Conservation (phyloP, 2,113 vertebrate species). For the Chascanopsetta lugubris region DNA sequence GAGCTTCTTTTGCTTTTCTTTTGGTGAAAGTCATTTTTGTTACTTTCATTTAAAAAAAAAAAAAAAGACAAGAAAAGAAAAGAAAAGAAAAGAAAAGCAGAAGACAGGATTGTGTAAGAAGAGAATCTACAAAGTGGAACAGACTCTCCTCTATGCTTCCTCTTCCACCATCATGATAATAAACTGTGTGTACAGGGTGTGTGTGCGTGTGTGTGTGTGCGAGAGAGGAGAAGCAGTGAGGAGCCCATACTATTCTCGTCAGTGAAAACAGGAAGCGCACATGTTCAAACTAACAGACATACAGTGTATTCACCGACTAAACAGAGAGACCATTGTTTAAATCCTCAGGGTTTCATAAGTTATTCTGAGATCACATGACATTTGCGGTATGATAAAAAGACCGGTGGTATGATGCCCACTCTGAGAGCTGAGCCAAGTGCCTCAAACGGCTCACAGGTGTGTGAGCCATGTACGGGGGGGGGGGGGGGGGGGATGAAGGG, state of each 20-base stretch:
- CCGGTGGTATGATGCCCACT: too few relatives aligned
- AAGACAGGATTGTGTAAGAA: too few relatives aligned
- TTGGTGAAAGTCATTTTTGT: too few relatives aligned
- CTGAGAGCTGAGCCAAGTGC: too few relatives aligned
- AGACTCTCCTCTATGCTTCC: slow-evolving; percentile 12
- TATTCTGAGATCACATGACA: too few relatives aligned
- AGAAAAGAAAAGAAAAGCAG: neutral
- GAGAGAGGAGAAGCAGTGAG: neutral
- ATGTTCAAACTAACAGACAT: neutral
- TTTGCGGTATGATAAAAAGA: too few relatives aligned
- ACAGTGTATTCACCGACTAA: neutral
- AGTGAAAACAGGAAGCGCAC: neutral
- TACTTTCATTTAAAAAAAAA: neutral
- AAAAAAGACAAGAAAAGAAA: neutral
- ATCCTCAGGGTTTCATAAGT: too few relatives aligned
- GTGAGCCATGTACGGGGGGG: slow-evolving; percentile 11
- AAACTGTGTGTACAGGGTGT: neutral
- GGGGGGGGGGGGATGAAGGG: slow-evolving; percentile 22
- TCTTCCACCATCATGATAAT: neutral
- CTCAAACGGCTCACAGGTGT: too few relatives aligned
- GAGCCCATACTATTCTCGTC: too few relatives aligned
- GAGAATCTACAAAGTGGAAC: too few relatives aligned
- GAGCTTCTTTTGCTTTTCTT: neutral
- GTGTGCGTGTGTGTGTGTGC: neutral
- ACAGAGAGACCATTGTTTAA: neutral